Evolutionary conservation across 2,113 vertebrate genomes (phyloP).

Genomic region (Fregetta grallaria): DNA sequence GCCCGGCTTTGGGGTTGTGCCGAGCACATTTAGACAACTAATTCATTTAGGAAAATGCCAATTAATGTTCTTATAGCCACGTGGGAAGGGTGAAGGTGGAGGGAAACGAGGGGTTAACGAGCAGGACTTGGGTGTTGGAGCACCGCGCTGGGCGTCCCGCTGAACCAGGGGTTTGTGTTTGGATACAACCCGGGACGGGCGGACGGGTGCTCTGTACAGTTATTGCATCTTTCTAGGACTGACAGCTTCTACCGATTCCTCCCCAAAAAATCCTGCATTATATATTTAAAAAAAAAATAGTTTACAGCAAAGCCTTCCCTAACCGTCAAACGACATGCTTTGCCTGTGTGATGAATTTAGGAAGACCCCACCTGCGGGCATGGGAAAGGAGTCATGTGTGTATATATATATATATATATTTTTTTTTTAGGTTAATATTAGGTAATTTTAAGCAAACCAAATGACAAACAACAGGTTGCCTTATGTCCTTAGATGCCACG

Average conservation of each 20-base stretch:
- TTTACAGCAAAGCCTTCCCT: neutral
- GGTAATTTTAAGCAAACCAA: neutral
- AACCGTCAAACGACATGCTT: neutral
- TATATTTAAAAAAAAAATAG: neutral
- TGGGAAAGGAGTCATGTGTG: neutral
- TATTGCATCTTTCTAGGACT: neutral
- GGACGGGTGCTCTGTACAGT: neutral
- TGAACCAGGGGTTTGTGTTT: neutral
- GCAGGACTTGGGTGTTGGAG: neutral
- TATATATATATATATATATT: no score
- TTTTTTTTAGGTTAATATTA: neutral
- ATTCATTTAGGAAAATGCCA: neutral
- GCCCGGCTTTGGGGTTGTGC: neutral
- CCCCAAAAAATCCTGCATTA: neutral
- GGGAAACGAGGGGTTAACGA: neutral
- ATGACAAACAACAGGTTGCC: neutral
- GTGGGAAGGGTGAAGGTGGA: neutral
- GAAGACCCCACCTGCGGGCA: neutral
- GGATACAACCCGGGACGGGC: no score
- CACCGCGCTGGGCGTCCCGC: neutral
- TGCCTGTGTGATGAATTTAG: fast-evolving
- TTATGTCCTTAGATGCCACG: neutral
- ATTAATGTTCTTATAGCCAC: neutral
- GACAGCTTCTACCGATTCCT: neutral
- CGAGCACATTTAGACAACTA: neutral